Base-by-base conservation (phyloP, 2,113 vertebrate species). In the Ophiodon elongatus region DNA sequence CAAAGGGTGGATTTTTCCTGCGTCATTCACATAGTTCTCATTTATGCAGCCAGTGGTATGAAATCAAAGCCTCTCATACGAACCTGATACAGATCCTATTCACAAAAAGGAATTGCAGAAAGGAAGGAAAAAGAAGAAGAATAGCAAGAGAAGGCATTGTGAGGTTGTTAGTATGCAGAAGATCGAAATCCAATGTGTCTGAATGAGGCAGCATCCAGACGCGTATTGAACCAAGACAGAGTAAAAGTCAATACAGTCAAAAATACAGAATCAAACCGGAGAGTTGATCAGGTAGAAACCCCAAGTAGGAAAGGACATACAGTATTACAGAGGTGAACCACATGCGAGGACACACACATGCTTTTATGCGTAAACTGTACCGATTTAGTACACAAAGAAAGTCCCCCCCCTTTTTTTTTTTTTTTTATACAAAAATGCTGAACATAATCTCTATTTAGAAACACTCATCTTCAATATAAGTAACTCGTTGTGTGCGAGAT, bases 11-110 rank as follows among this genome's bases (percentile, higher is more conserved):
- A 83, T 80, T 87, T 74, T 80, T 37, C 84, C 73, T 73, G 31
- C 7, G 2, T 57, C 8, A 37, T 21, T 43, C 17, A 62, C 25
- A 65, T 17, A 7, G 33, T 31, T 50, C 10, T 66, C 41, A 64
- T 62, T 60, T 33, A 33, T 68, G 47, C 83, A 90, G 77, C 79
- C 68, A 79, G 76, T 81, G 27, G 54, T 56, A 60, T 54, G 73
- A 73, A 45, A 64, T 76, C 71, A 77, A 89, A 92, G 80, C 78
- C 84, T 83, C 75, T 77, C 62, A 87, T 94, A 95, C 94, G 85
- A 96, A 97, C 97, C 96, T 97, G 94, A 97, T 94, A 96, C 97
- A 97, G 95, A 97, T 97, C 96, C 97, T 97, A 90, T 54, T 89
- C 85, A 92, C 89, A 94, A 85, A 91, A 59, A 79, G 88, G 75